These are phyloP conservation scores for Petrolisthes manimaculis DNA, from an alignment of 2,888 invertebrate genomes.

Conservation along the genomic window DNA sequence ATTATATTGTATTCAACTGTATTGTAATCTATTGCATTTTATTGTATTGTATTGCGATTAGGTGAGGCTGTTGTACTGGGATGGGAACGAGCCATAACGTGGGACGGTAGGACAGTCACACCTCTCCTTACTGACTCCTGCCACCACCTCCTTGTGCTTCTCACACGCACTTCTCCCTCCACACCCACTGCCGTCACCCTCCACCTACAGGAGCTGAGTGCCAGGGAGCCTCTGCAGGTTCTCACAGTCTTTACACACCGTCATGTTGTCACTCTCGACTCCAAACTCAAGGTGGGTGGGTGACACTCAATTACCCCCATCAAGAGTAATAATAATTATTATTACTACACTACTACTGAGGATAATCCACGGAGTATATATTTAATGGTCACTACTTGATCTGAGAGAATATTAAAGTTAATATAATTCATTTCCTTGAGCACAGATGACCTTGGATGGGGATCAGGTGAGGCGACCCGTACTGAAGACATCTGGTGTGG, in stretches of 20 bases:
- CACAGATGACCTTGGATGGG: constrained; percentile 47
- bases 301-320: not conserved
- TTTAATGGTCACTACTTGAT: no score
- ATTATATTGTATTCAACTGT: no score
- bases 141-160: constrained; percentile 60
- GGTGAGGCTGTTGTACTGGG: constrained; percentile 58
- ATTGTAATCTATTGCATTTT: no score
- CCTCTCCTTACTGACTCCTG: constrained; percentile 58
- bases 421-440: no score
- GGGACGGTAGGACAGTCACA: constrained; percentile 56
- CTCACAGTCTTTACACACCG: constrained; percentile 53
- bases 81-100: constrained; percentile 57
- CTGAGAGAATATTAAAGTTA: no score
- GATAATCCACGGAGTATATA: no score
- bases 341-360: no score
- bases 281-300: constrained; percentile 36
- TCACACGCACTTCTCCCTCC: constrained; percentile 18
- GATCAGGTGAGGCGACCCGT: constrained; percentile 35
- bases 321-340: no score
- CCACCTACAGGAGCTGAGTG: constrained; percentile 29
- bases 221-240: constrained; percentile 19
- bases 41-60: not conserved
- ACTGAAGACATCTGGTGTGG: constrained; percentile 24
- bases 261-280: constrained; percentile 46
- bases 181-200: constrained; percentile 56